Evolutionary conservation across 2,888 invertebrate genomes (phyloP).

Genomic region (Cistogaster globosa): DNA sequence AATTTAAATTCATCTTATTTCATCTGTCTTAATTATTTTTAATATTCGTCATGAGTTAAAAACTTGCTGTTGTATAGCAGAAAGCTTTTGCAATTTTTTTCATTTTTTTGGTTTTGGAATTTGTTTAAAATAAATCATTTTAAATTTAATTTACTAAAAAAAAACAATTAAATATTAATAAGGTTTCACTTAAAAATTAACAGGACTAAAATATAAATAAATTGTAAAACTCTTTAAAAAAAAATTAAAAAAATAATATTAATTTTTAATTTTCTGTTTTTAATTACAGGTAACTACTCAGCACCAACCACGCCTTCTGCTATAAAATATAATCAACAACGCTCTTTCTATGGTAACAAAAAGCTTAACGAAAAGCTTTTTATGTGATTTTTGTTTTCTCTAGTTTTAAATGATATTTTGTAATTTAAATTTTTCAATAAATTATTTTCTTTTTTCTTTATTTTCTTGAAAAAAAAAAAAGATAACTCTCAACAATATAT

Average conservation of each 20-base stretch:
- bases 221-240: neutral
- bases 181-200: constrained; percentile 59
- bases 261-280: constrained; percentile 40
- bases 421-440: neutral
- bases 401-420: neutral
- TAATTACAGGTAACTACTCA: constrained; percentile 78
- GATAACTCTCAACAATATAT: constrained; percentile 83
- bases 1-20: neutral
- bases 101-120: constrained; percentile 33
- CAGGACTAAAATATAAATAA: constrained; percentile 43
- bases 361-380: constrained; percentile 18
- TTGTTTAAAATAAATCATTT: constrained; percentile 40
- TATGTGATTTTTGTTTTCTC: constrained; percentile 40
- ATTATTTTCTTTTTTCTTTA: neutral
- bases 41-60: neutral
- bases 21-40: neutral
- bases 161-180: constrained; percentile 43
- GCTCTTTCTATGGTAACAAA: constrained; percentile 75
- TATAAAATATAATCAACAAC: constrained; percentile 75
- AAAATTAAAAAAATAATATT: neutral
- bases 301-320: constrained; percentile 69
- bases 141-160: constrained; percentile 64
- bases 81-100: constrained; percentile 21
- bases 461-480: constrained; percentile 49
- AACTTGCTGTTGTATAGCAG: constrained; percentile 1